phyloP scores from a whole-genome alignment of 1,140 invertebrate species.

The Drosophila athabasca region DNA sequence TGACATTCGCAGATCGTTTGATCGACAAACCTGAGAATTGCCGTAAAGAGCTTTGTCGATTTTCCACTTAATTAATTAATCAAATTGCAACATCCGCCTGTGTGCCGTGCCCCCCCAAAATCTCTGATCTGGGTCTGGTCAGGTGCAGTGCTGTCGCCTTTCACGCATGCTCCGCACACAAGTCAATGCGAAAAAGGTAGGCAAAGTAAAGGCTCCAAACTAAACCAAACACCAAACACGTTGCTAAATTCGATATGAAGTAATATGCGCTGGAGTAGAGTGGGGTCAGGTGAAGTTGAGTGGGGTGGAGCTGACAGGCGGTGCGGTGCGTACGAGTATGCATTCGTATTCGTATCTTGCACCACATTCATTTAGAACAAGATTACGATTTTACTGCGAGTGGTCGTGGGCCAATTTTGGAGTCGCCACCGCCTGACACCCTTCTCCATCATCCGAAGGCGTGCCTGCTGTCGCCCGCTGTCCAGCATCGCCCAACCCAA shows the following conservation, averaged over 20 bases:
- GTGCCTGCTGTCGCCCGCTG: constrained; percentile 68
- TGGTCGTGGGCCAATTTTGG: constrained; percentile 44
- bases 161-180: constrained; percentile 61
- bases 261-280: constrained; percentile 53
- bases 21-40: constrained; percentile 22
- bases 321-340: constrained; percentile 35
- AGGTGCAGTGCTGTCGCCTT: constrained; percentile 47
- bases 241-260: constrained; percentile 75
- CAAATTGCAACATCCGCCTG: constrained; percentile 72
- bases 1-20: constrained; percentile 71
- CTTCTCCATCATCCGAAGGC: constrained; percentile 21
- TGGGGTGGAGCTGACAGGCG: not conserved
- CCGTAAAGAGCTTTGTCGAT: constrained; percentile 52
- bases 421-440: constrained; percentile 12
- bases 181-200: constrained; percentile 52
- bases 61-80: constrained; percentile 80
- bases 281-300: constrained; percentile 30
- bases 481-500: constrained; percentile 71
- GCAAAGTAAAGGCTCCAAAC: constrained; percentile 20
- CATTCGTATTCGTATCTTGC: constrained; percentile 65
- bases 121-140: constrained; percentile 37
- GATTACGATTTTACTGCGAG: constrained; percentile 56
- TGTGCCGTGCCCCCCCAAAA: constrained; percentile 53
- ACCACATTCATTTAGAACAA: constrained; percentile 75
- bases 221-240: constrained; percentile 44